phyloP scores from a whole-genome alignment of 2,888 invertebrate genomes.

The Iselma pallidipennis region DNA sequence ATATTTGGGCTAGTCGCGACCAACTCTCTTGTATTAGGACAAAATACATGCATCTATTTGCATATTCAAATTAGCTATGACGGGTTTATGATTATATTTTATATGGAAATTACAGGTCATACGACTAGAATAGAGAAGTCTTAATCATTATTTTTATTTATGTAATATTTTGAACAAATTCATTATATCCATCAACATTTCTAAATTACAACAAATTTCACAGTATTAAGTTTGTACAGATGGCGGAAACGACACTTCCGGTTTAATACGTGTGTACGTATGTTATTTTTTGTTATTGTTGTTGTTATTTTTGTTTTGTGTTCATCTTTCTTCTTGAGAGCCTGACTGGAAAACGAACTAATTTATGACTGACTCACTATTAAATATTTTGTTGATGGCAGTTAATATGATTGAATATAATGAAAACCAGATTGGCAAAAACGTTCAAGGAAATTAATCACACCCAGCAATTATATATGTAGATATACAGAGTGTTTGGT shows the following conservation, averaged over 20 bases:
- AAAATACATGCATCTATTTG: background rate
- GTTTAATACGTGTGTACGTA: background rate
- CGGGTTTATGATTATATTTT: background rate
- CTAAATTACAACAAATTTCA: background rate
- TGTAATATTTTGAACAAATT: background rate
- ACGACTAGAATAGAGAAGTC: background rate
- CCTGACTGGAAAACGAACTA: too few species aligned
- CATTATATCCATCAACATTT: background rate
- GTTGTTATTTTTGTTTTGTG: background rate
- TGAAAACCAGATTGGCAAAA: too few species aligned
- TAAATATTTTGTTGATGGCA: too few species aligned
- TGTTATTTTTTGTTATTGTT: slow-evolving; percentile 3
- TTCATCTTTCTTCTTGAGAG: too few species aligned
- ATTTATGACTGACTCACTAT: too few species aligned
- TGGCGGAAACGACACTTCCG: slow-evolving; percentile 12
- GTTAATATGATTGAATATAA: too few species aligned
- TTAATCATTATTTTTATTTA: background rate
- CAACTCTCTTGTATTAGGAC: too few species aligned
- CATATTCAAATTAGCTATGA: background rate
- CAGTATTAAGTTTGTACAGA: slow-evolving; percentile 9
- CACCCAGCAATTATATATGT: too few species aligned
- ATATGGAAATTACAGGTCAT: background rate
- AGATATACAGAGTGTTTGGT: too few species aligned
- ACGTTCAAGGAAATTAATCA: too few species aligned
- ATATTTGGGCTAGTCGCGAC: too few species aligned